phyloP scores from a whole-genome alignment of 2,797 vertebrate genomes.

The Gila robusta region DNA sequence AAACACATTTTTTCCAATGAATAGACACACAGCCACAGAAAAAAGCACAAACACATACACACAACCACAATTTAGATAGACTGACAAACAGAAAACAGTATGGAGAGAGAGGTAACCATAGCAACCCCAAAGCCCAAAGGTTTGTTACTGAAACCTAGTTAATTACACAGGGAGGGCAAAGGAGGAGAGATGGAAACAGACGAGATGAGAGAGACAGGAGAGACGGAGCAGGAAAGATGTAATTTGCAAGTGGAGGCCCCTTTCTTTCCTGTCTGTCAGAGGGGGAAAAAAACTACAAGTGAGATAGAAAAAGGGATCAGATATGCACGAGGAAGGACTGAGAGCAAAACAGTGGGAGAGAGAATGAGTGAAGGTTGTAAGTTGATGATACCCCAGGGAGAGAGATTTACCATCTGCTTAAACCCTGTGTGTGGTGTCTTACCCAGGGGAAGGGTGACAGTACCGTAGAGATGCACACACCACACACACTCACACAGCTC shows the following conservation, averaged over 20 bases:
- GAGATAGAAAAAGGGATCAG: slow-evolving; percentile 46
- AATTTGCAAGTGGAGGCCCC: slow-evolving; percentile 51
- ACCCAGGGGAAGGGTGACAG: slow-evolving; percentile 59
- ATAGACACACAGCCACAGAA: slow-evolving; percentile 30
- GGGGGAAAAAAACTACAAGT: slow-evolving; percentile 22
- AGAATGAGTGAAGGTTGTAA: slow-evolving; percentile 55
- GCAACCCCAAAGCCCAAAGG: slow-evolving; percentile 81
- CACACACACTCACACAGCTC: slow-evolving; percentile 16
- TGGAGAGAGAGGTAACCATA: slow-evolving; percentile 80
- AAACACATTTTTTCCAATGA: slow-evolving; percentile 33
- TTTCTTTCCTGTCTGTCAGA: slow-evolving; percentile 55
- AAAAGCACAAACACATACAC: slow-evolving; percentile 33
- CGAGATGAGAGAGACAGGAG: slow-evolving; percentile 39
- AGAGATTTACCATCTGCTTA: slow-evolving; percentile 81
- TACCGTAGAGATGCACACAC: slow-evolving; percentile 32
- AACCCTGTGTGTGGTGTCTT: slow-evolving; percentile 70
- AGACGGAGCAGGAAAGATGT: slow-evolving; percentile 38
- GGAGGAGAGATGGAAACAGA: slow-evolving; percentile 51
- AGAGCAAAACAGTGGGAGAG: slow-evolving; percentile 49
- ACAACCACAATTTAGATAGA: slow-evolving; percentile 32
- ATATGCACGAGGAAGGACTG: slow-evolving; percentile 55
- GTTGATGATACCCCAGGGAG: slow-evolving; percentile 74
- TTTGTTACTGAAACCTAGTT: slow-evolving; percentile 85
- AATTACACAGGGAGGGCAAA: slow-evolving; percentile 73
- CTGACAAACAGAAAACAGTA: slow-evolving; percentile 58